These are phyloP conservation scores for Sorex fumeus DNA, from an alignment of 2,113 vertebrate species.

Conservation along the genomic window DNA sequence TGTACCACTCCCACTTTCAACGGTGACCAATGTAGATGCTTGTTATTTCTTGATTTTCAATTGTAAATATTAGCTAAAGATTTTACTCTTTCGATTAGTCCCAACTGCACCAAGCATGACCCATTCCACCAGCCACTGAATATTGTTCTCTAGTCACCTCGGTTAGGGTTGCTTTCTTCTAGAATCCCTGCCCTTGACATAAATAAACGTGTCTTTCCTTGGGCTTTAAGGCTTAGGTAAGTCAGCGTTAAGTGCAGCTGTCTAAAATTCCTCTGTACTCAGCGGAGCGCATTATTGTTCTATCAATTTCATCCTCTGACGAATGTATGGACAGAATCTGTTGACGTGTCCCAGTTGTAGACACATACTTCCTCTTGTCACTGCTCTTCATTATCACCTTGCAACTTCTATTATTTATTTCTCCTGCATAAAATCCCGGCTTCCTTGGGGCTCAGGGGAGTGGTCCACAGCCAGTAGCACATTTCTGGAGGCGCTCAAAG, in stretches of 20 bases:
- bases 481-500: too few relatives aligned
- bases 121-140: neutral
- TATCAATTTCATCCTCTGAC: neutral
- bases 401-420: neutral
- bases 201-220: neutral
- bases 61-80: neutral
- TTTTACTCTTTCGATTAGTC: neutral
- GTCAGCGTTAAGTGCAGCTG: neutral
- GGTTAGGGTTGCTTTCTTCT: neutral
- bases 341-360: neutral
- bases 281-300: neutral
- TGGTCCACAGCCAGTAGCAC: too few relatives aligned
- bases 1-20: neutral
- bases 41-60: constrained; percentile 37
- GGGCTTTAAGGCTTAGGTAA: neutral
- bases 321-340: neutral
- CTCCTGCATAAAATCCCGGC: neutral
- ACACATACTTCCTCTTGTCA: neutral
- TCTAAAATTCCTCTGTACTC: neutral
- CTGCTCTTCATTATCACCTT: neutral
- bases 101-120: neutral
- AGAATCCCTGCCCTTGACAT: neutral
- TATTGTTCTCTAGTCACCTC: neutral
- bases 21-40: neutral
- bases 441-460: too few relatives aligned